phyloP scores from a whole-genome alignment of 1,140 invertebrate genomes.

The Zeugodacus cucurbitae region DNA sequence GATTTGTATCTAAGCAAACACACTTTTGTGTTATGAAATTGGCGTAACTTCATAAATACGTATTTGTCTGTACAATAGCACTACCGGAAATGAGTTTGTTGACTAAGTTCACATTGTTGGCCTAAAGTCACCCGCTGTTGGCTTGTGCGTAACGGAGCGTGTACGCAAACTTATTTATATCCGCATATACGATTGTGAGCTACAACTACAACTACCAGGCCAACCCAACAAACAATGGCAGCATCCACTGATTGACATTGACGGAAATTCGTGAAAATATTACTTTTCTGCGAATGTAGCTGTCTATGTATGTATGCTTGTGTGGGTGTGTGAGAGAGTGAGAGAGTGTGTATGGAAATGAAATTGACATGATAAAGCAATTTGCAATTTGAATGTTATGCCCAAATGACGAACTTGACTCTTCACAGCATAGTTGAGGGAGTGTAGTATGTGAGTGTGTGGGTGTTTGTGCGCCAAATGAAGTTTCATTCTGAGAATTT shows the following conservation, averaged over 20 bases:
- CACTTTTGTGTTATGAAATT: neutral
- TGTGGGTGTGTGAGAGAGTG: no score
- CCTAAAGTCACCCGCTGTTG: neutral
- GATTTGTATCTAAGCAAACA: neutral
- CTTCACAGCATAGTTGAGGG: neutral
- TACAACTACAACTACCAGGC: neutral
- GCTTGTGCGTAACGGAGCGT: neutral
- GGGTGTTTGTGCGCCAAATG: neutral
- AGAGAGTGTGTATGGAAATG: neutral
- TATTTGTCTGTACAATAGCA: neutral
- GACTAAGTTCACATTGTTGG: conserved; percentile 14
- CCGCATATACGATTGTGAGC: neutral
- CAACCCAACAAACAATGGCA: neutral
- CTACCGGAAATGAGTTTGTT: conserved; percentile 27
- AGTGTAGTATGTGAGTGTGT: neutral
- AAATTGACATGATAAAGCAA: conserved; percentile 37
- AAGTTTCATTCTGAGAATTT: neutral
- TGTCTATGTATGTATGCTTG: neutral
- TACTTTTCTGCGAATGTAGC: neutral
- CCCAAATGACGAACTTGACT: neutral
- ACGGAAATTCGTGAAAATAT: conserved; percentile 33
- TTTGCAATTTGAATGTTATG: conserved; percentile 28
- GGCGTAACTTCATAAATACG: no score
- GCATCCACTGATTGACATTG: conserved; percentile 20
- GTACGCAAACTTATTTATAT: neutral